Evolutionary conservation across 2,113 vertebrate species (phyloP).

Genomic region (Prunella fulvescens): DNA sequence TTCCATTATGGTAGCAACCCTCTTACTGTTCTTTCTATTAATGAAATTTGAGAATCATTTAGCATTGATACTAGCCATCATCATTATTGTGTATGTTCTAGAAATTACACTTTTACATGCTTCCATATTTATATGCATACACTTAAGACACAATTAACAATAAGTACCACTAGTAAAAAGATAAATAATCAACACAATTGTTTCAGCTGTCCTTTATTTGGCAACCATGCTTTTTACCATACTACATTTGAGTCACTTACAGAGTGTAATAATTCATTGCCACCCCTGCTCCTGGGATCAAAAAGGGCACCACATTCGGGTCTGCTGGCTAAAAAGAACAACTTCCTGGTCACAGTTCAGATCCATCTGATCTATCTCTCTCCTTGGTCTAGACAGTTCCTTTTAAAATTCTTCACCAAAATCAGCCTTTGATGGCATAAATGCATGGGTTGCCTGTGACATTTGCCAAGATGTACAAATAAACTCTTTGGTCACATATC

Average conservation of each 20-base stretch:
- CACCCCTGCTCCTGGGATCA: background rate
- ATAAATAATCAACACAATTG: background rate
- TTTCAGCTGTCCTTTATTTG: background rate
- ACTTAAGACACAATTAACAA: background rate
- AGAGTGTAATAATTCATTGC: background rate
- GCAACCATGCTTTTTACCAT: background rate
- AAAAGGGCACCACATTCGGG: background rate
- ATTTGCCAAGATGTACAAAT: background rate
- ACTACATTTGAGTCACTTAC: background rate
- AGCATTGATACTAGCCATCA: background rate
- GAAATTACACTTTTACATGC: background rate
- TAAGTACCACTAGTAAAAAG: background rate
- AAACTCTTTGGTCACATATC: background rate
- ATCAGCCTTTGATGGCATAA: background rate
- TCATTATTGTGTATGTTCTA: background rate
- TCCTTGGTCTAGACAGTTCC: background rate
- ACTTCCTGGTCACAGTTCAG: background rate
- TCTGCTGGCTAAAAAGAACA: background rate
- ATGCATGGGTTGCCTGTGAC: background rate
- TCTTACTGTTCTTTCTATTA: background rate
- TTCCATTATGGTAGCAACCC: background rate
- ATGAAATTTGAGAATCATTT: background rate
- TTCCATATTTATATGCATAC: background rate
- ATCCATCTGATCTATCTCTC: background rate
- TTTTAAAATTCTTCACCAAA: background rate